Evolutionary conservation across 2,797 vertebrate genomes (phyloP), one percentile per base, ranked within the genome.

Genomic region (Falco novaeseelandiae): DNA sequence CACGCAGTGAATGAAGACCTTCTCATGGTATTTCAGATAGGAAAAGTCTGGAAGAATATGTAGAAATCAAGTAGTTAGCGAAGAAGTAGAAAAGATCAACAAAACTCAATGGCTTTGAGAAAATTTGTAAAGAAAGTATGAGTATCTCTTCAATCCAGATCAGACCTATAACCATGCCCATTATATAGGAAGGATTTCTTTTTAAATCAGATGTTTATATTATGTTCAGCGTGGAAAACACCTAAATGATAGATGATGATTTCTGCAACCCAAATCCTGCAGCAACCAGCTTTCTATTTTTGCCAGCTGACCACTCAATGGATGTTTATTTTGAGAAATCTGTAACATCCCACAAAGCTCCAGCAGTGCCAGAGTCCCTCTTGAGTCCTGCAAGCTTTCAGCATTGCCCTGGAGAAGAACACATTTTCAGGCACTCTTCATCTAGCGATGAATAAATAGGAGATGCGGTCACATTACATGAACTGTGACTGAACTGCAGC

Each of bases 261-360:
- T 67, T 91, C 77, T 86, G 81, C 54, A 93, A 87, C 15, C 3
- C 80, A 91, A 86, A 74, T 10, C 38, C 27, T 34, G 52, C 54
- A 86, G 58, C 48, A 58, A 54, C 2, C 18, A 66, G n/a, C 62
- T 26, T 69, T 76, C 54, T 69, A 16, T 29, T 89, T 83, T 83
- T 5, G 3, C 44, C 44, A 55, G n/a, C 10, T 5, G 26, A 34
- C 58, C n/a, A 57, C 54, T 48, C 5, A 40, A 48, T 25, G 72
- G 19, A 29, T 18, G 6, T 72, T 77, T 76, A 42, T 58, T 38
- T 21, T 32, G 58, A 89, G 61, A 74, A 62, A 72, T 25, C 55
- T 44, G 27, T 4, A 86, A 44, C 30, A 34, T 6, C 8, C 18
- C 38, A 40, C 29, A 63, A 30, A 77, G 30, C 25, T 59, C 19